Evolutionary conservation across 2,888 invertebrate genomes (phyloP).

Genomic region (Hydriomena furcata): DNA sequence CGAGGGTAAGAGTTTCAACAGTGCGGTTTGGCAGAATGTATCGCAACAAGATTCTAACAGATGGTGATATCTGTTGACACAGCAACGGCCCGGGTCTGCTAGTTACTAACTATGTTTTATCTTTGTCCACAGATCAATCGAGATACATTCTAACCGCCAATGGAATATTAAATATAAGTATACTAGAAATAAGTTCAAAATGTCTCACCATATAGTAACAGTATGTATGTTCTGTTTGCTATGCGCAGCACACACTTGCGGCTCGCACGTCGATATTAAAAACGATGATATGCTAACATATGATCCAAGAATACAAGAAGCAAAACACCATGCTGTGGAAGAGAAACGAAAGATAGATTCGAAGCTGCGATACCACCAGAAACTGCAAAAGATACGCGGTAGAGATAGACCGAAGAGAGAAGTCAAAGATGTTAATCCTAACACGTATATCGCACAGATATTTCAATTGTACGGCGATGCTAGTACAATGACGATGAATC

Average conservation of each 20-base stretch:
- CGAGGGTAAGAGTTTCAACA: no score
- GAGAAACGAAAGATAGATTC: constrained; percentile 51
- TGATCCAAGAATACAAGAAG: constrained; percentile 46
- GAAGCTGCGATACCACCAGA: constrained; percentile 55
- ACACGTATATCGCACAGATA: constrained; percentile 86
- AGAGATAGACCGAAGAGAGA: constrained; percentile 54
- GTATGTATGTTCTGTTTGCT: constrained; percentile 93
- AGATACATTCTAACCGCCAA: constrained; percentile 34
- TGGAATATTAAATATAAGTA: constrained; percentile 49
- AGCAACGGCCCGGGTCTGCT: no score
- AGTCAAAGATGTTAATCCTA: constrained; percentile 67
- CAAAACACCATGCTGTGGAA: constrained; percentile 45
- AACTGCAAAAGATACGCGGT: constrained; percentile 53
- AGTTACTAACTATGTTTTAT: constrained; percentile 10
- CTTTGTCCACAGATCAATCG: constrained; percentile 51
- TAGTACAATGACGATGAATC: constrained; percentile 82
- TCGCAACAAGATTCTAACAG: no score
- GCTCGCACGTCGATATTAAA: constrained; percentile 85
- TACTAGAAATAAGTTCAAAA: constrained; percentile 48
- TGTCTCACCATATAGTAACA: constrained; percentile 86
- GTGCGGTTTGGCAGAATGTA: no score
- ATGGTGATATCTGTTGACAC: no score
- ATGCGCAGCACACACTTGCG: constrained; percentile 91
- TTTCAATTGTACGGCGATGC: constrained; percentile 84
- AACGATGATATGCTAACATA: constrained; percentile 48